Evolutionary conservation across 2,797 vertebrate species (phyloP).

Genomic region (Phoebastria nigripes): DNA sequence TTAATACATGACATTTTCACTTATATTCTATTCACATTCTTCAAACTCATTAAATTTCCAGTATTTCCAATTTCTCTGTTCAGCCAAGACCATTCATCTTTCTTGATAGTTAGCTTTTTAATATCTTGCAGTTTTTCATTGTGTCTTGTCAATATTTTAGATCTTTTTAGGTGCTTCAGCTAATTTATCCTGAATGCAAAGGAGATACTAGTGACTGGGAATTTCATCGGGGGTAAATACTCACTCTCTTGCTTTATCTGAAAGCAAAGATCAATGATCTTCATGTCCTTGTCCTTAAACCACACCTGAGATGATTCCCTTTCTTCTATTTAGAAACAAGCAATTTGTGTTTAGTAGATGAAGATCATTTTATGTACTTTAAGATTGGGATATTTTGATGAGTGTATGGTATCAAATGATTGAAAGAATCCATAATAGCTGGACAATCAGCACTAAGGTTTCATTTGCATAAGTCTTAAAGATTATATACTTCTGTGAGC

Average conservation of each 20-base stretch:
- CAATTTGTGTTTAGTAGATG: background rate
- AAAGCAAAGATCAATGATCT: background rate
- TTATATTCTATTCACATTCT: background rate
- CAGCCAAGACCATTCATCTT: background rate
- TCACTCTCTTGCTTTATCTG: background rate
- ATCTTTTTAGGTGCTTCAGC: background rate
- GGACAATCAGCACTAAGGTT: background rate
- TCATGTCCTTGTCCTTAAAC: background rate
- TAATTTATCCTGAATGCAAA: background rate
- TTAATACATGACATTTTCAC: background rate
- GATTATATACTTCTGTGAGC: background rate
- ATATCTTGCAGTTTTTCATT: background rate
- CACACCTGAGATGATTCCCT: accelerated
- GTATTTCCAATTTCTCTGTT: background rate
- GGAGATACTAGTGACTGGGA: background rate
- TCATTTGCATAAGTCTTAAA: background rate
- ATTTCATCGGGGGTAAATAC: background rate
- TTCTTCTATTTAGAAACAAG: background rate
- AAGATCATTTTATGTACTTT: background rate
- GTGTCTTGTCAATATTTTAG: background rate
- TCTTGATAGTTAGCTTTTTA: background rate
- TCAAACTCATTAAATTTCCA: background rate
- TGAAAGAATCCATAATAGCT: background rate
- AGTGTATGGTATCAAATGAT: background rate
- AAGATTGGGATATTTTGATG: background rate